phyloP scores from a whole-genome alignment of 1,140 invertebrate genomes.

The Euwallacea similis region DNA sequence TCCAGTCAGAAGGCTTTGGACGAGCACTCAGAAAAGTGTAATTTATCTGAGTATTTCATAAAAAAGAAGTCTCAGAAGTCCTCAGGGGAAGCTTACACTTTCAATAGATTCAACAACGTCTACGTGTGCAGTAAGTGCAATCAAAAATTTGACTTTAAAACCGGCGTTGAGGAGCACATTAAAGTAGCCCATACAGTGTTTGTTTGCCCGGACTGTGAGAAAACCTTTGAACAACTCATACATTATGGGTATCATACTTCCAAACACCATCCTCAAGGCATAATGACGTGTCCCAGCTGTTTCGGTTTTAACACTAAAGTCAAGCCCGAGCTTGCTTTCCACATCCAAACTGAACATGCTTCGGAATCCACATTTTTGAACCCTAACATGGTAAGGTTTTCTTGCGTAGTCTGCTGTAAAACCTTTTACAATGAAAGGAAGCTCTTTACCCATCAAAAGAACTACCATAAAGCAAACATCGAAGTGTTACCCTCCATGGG shows the following conservation, averaged over 20 bases:
- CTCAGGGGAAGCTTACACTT: conserved; percentile 8
- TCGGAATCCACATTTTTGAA: neutral
- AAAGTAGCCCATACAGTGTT: conserved; percentile 31
- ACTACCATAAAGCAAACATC: conserved; percentile 52
- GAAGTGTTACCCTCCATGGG: conserved; percentile 23
- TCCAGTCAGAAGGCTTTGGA: conserved; percentile 15
- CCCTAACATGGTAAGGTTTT: neutral
- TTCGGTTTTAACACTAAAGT: conserved; percentile 5
- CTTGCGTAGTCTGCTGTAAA: conserved; percentile 64
- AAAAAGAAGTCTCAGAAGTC: neutral
- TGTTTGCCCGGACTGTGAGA: conserved; percentile 11
- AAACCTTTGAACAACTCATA: conserved; percentile 1
- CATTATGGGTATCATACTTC: conserved; percentile 25
- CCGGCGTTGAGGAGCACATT: conserved; percentile 37
- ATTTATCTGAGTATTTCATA: neutral
- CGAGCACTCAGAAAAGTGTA: conserved; percentile 14
- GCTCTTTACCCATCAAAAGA: conserved; percentile 49
- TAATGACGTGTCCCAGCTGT: conserved; percentile 33
- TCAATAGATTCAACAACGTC: conserved; percentile 22
- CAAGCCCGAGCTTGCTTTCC: conserved; percentile 6
- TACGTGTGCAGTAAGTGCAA: conserved; percentile 43
- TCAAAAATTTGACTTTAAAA: conserved; percentile 36
- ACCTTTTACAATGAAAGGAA: conserved; percentile 60
- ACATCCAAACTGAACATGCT: conserved; percentile 20
- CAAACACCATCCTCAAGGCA: neutral